Conservation (phyloP, 2,888 invertebrate genomes). For the Cosmia pyralina region DNA sequence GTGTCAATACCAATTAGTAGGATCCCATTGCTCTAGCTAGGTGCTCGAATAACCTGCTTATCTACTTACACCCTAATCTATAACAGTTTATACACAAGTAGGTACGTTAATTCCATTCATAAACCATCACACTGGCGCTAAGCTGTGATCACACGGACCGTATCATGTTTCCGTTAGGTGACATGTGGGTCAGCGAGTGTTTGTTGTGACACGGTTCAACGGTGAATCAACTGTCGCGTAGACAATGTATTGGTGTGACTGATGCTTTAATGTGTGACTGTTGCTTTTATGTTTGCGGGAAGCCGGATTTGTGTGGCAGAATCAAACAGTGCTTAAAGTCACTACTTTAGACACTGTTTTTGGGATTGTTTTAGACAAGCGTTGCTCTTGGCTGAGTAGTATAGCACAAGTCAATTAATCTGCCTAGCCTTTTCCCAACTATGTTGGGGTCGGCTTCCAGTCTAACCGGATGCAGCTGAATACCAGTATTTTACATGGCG, state of each 20-base stretch:
- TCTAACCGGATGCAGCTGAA: too few relatives aligned
- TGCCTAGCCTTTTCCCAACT: too few relatives aligned
- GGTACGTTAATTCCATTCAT: conserved; percentile 22
- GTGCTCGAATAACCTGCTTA: neutral
- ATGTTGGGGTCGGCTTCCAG: too few relatives aligned
- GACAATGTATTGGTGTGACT: conserved; percentile 39
- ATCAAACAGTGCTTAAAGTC: too few relatives aligned
- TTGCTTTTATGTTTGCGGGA: conserved; percentile 10
- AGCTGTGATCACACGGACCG: conserved; percentile 19
- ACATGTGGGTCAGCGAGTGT: conserved; percentile 58
- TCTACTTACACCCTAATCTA: neutral
- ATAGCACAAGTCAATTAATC: too few relatives aligned
- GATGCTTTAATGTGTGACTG: conserved; percentile 33
- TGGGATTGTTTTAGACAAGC: too few relatives aligned
- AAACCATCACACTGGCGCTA: conserved; percentile 20
- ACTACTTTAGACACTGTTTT: too few relatives aligned
- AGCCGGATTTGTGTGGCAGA: neutral
- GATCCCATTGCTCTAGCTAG: neutral
- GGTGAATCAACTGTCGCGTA: conserved; percentile 50
- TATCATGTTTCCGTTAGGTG: conserved; percentile 54
- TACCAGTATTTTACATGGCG: too few relatives aligned
- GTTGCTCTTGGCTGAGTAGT: too few relatives aligned
- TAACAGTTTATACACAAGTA: neutral
- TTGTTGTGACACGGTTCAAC: conserved; percentile 51
- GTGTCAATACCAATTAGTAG: neutral